phyloP scores from a whole-genome alignment of 1,140 invertebrate species.

The Platorchestia sp. region DNA sequence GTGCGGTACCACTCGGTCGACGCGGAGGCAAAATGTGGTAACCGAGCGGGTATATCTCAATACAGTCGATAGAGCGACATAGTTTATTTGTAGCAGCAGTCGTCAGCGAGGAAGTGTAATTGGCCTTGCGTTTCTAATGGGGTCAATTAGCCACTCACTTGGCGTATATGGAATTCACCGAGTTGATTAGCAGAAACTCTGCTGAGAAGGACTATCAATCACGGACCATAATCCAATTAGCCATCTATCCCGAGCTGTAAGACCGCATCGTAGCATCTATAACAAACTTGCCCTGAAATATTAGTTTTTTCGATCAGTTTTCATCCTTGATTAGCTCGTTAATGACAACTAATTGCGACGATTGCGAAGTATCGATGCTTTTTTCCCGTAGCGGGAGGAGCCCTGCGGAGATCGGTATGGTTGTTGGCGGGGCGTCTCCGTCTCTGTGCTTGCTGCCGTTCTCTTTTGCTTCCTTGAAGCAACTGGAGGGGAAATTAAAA shows the following conservation, averaged over 20 bases:
- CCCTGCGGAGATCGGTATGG: not conserved
- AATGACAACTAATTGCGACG: slow-evolving; percentile 21
- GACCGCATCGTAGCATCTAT: not conserved
- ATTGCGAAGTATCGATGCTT: not conserved
- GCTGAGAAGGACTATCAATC: not conserved
- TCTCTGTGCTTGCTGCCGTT: not conserved
- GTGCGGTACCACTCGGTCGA: not conserved
- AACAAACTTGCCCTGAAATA: not conserved
- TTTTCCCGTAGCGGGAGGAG: not conserved
- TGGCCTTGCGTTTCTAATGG: not conserved
- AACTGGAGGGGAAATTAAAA: not conserved
- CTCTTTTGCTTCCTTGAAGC: not conserved
- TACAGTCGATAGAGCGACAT: not conserved
- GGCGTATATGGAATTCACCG: not conserved
- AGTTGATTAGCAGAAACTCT: not conserved
- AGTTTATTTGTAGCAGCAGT: not conserved
- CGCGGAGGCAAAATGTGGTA: not conserved
- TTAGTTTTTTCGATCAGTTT: not conserved
- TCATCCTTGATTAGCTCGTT: slow-evolving; percentile 14
- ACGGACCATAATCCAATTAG: slow-evolving; percentile 7
- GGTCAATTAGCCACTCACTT: not conserved
- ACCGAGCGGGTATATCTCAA: not conserved
- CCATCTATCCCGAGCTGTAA: not conserved
- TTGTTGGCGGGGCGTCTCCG: not conserved
- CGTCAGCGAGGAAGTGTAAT: not conserved